Base-by-base conservation (phyloP, 2,888 invertebrate genomes). In the Volucella inflata region DNA sequence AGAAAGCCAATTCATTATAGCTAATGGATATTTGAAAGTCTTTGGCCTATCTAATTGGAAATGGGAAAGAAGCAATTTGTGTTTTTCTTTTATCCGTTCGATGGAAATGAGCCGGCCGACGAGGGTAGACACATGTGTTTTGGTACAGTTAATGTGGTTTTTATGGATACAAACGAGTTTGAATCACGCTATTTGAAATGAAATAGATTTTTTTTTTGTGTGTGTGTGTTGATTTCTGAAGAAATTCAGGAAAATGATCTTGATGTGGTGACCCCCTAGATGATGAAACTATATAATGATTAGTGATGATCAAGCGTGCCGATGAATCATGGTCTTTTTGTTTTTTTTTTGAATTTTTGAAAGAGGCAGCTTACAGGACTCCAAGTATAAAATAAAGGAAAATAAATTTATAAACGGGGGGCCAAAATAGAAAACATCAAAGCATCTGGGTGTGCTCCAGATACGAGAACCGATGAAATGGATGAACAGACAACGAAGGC, bases 1-100 rank as follows among this genome's bases (percentile, higher is more conserved):
- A 48, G 77, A 72, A 64, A 64, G 65, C 79, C 59, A 79, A 84
- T 84, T 84, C 83, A 84, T 79, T 84, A 84, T 50, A 64, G 51
- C 74, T 84, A 84, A 84, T 84, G 83, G 83, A 84, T 79, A 65
- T 84, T 84, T 74, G 68, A 84, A 77, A 77, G 76, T 77, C 67
- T 57, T 76, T 60, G 17, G 51, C 60, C 38, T 76, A 67, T 67
- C 76, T 76, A 59, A 76, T 60, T 76, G 76, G 68, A 68, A 60
- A 60, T 65, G 64, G 40, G 48, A 11, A 2, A 36, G 36, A 68
- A 40, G 59, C 60, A 60, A 60, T 67, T 76, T 68, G 50, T 42
- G 10, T 72, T 30, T 30, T 42, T 16, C 0, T n/a, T 48, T 48
- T 48, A 14, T 2, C 36, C 36, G 17, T 44, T 10, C 50, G 50